Evolutionary conservation across 2,797 vertebrate genomes (phyloP), one percentile per base, ranked within the genome.

Genomic region (Morelia viridis): DNA sequence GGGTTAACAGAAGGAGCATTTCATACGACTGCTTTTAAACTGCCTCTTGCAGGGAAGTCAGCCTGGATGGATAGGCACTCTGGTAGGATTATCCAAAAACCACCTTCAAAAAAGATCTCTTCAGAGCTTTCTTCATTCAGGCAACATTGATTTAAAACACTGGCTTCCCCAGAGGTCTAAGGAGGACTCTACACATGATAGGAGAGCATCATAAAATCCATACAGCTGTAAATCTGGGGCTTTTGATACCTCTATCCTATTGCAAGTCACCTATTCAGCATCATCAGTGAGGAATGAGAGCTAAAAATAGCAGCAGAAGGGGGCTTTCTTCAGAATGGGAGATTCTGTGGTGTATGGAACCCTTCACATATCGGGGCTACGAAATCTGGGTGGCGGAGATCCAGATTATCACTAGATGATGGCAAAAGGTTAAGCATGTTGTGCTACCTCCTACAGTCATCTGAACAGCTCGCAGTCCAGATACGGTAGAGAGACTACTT

Each of bases 1-100:
- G 85, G 86, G 89, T 64, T 91, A 83, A 85, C 10, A 94, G 93
- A 62, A 88, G 90, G 65, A 89, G 89, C 62, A 56, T 41, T 91
- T 89, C 85, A 76, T 31, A 85, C 71, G 62, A 19, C n/a, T 8
- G 50, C 60, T 3, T 94, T 62, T 94, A n/a, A 2, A 2, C 15
- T n/a, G 83, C 89, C 89, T 93, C 68, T 89, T 64, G 26, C 60
- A 19, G 57, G 64, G 41, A 62, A 87, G 85, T 56, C 57, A 31
- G 93, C 56, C 28, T 28, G 85, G 87, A 85, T 91, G 80, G 87
- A 93, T 95, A 41, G 71, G 57, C 80, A 90, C 95, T 93, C 0
- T 1, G 88, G 58, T 65, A 31, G 53, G 46, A 50, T 93, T 87
- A 83, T 65, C n/a, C 84, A 87, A 91, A 94, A 86, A 89, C 57